These are phyloP conservation scores for Eudyptes chrysolophus DNA, from an alignment of 2,113 vertebrate genomes.

Conservation along the genomic window DNA sequence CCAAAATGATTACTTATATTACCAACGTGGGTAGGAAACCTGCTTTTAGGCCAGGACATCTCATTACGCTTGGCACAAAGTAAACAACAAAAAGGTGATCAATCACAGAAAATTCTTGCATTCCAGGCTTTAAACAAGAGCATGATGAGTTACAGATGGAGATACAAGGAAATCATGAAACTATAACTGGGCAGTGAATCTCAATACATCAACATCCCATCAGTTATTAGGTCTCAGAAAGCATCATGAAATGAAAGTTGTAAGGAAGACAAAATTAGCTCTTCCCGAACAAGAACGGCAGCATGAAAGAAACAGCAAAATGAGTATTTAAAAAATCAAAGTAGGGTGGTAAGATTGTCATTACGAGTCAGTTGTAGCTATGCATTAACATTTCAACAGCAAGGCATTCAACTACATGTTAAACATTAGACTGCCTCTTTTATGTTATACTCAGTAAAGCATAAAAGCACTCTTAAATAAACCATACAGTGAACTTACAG, in stretches of 20 bases:
- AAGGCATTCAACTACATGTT: neutral
- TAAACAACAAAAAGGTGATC: neutral
- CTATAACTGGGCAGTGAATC: neutral
- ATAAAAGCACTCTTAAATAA: neutral
- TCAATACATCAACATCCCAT: neutral
- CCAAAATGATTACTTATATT: neutral
- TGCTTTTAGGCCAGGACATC: neutral
- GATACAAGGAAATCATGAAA: neutral
- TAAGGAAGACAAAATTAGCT: neutral
- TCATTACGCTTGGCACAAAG: neutral
- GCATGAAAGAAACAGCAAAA: neutral
- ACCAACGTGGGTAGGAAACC: neutral
- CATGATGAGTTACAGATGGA: neutral
- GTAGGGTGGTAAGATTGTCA: neutral
- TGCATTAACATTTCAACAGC: neutral
- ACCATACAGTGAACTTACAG: neutral
- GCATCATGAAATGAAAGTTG: neutral
- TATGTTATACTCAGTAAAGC: neutral
- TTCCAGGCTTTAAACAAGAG: neutral
- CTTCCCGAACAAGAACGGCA: neutral
- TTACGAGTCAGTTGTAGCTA: neutral
- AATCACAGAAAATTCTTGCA: neutral
- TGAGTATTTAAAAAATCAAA: neutral
- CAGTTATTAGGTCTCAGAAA: neutral
- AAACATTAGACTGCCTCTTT: neutral